A percentile compares a stretch with the other conserved stretches of the same genome.
phyloP scores from a whole-genome alignment of 2,113 vertebrate genomes.

The Cyrtonyx montezumae region DNA sequence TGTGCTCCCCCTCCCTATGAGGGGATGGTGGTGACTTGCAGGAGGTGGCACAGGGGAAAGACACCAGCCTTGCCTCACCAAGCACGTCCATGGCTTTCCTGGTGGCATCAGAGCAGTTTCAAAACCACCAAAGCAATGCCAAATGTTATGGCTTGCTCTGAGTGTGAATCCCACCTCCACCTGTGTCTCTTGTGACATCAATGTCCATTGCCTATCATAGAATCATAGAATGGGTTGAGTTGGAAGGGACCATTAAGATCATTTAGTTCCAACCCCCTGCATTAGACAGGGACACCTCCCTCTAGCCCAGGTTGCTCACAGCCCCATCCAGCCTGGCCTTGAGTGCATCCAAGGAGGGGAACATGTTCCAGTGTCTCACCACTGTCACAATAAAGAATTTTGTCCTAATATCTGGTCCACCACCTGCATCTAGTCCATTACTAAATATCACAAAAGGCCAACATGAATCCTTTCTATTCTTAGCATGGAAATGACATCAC shows the following conservation, averaged over 20 bases:
- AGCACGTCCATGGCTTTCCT: neutral
- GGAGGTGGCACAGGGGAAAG: neutral
- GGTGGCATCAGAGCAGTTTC: neutral
- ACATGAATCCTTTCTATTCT: neutral
- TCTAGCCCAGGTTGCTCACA: too few species aligned
- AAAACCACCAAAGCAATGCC: neutral
- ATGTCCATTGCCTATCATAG: too few species aligned
- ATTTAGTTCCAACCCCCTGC: too few species aligned
- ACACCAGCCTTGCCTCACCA: neutral
- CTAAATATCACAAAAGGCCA: neutral
- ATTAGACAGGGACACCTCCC: too few species aligned
- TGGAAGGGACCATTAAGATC: too few species aligned
- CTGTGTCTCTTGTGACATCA: neutral
- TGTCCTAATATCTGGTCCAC: too few species aligned
- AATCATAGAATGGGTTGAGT: too few species aligned
- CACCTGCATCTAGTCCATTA: too few species aligned
- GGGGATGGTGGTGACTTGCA: neutral
- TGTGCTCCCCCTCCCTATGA: neutral
- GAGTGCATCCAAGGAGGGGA: too few species aligned
- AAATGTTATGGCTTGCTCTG: neutral
- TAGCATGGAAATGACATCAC: neutral
- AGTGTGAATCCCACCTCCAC: accelerated
- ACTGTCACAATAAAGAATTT: too few species aligned
- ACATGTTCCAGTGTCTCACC: too few species aligned
- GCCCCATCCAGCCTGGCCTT: too few species aligned